Evolutionary conservation across 2,888 invertebrate species (phyloP).

Genomic region (Andrena bucephala): DNA sequence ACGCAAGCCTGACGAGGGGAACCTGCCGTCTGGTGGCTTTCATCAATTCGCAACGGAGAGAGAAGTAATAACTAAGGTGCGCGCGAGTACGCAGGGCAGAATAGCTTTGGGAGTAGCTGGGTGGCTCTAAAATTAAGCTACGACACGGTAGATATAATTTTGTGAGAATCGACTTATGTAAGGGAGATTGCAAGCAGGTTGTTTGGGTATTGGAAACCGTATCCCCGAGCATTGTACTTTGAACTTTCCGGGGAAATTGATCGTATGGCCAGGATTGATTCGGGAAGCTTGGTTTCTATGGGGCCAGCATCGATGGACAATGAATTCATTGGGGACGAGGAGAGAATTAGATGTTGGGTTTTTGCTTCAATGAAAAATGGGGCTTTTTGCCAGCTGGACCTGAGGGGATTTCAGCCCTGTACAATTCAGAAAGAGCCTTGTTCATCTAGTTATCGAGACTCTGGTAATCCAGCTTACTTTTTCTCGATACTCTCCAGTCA

Average conservation of each 20-base stretch:
- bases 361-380: slow-evolving; percentile 26
- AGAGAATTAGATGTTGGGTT: slow-evolving; percentile 15
- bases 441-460: slow-evolving; percentile 1
- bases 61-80: background rate
- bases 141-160: background rate
- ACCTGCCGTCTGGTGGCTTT: slow-evolving; percentile 1
- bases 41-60: background rate
- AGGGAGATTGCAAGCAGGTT: background rate
- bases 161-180: background rate
- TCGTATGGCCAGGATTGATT: background rate
- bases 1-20: background rate
- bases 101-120: background rate
- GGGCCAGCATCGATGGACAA: background rate
- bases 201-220: background rate
- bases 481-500: background rate
- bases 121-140: no score
- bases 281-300: background rate
- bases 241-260: slow-evolving; percentile 1
- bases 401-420: slow-evolving; percentile 1
- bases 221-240: background rate
- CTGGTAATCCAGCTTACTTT: slow-evolving; percentile 12
- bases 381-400: background rate
- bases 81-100: background rate
- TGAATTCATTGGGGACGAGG: slow-evolving; percentile 14
- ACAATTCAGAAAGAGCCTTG: slow-evolving; percentile 17